Conservation (phyloP, 1,140 invertebrate genomes). For the Zeugodacus cucurbitae region DNA sequence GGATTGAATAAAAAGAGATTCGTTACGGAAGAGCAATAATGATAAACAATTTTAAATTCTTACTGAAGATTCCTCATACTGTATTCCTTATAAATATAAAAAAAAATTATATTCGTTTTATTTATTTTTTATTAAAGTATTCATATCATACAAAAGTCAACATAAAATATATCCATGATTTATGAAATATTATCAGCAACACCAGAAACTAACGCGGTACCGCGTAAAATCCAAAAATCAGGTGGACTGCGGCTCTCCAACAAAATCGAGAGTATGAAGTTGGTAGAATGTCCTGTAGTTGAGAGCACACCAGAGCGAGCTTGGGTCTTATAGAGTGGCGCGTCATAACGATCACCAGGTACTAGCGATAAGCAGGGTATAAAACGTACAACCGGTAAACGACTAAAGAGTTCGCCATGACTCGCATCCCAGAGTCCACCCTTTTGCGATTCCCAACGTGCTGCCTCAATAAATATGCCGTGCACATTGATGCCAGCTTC, state of each 20-base stretch:
- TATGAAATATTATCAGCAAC: slow-evolving; percentile 71
- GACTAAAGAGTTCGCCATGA: slow-evolving; percentile 79
- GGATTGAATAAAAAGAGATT: neutral
- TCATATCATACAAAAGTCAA: neutral
- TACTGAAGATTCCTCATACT: too few relatives aligned
- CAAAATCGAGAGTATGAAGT: slow-evolving; percentile 85
- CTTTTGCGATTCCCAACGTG: slow-evolving; percentile 77
- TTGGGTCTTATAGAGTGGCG: slow-evolving; percentile 88
- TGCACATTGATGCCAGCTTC: slow-evolving; percentile 84
- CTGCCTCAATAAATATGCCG: slow-evolving; percentile 89
- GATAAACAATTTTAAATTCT: neutral
- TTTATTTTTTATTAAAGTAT: slow-evolving; percentile 20
- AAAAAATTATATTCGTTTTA: neutral
- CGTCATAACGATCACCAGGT: slow-evolving; percentile 71
- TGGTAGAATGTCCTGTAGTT: slow-evolving; percentile 90
- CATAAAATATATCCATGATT: neutral
- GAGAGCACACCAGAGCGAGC: slow-evolving; percentile 83
- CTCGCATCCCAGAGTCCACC: slow-evolving; percentile 78
- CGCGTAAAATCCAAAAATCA: slow-evolving; percentile 87
- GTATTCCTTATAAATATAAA: too few relatives aligned
- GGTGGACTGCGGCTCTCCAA: slow-evolving; percentile 72
- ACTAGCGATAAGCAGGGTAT: slow-evolving; percentile 68
- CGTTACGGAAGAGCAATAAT: neutral
- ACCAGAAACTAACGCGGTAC: slow-evolving; percentile 84
- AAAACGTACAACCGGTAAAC: slow-evolving; percentile 81